Conservation (phyloP, 2,888 invertebrate species). For the Melanotus villosus region DNA sequence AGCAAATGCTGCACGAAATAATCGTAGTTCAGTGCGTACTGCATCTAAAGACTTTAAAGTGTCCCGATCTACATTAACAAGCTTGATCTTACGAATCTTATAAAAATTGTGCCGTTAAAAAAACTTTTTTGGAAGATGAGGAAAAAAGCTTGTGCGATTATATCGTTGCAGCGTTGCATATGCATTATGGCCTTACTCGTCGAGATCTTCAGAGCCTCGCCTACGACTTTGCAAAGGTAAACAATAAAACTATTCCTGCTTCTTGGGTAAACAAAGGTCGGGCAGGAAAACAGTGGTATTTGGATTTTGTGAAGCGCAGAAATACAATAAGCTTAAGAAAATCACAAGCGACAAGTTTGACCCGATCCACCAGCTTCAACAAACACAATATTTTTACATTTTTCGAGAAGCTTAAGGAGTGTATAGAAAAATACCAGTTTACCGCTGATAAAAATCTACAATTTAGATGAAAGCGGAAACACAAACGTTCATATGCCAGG, state of each 20-base stretch:
- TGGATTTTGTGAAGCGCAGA: not conserved
- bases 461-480: conserved; percentile 54
- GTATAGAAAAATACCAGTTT: conserved; percentile 42
- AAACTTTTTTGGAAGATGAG: not conserved
- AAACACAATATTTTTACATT: conserved; percentile 20
- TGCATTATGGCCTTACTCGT: not conserved
- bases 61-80: not conserved
- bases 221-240: conserved; percentile 5
- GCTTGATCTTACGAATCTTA: not conserved
- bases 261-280: not conserved
- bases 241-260: not conserved
- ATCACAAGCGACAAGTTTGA: conserved; percentile 46
- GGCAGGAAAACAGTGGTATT: not conserved
- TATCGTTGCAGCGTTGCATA: not conserved
- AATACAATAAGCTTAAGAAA: no score
- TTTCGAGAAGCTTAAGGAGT: conserved; percentile 38
- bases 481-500: not conserved
- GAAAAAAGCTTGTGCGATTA: not conserved
- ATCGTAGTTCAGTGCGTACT: no score
- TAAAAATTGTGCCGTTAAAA: not conserved
- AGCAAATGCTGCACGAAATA: no score
- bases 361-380: conserved; percentile 36
- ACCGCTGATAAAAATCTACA: conserved; percentile 48
- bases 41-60: no score
- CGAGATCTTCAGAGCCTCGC: not conserved